Conservation (phyloP, 2,888 invertebrate genomes). For the Spisula solida region DNA sequence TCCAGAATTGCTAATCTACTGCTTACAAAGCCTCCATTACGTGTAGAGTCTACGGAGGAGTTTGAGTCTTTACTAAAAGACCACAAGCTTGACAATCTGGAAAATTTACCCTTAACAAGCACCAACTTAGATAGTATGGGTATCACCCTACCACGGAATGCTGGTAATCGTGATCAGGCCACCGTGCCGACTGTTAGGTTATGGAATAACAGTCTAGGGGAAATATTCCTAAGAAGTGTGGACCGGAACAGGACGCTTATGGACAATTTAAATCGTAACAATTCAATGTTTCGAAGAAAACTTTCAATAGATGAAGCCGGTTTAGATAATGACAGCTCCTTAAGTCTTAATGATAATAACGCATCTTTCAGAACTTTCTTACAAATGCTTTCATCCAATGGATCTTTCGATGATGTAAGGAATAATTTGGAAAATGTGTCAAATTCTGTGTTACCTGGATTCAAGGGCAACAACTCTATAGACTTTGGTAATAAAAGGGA, state of each 20-base stretch:
- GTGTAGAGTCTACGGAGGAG: constrained; percentile 3
- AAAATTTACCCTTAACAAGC: background rate
- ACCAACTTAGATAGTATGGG: background rate
- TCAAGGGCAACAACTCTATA: background rate
- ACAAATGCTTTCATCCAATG: background rate
- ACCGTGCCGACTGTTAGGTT: background rate
- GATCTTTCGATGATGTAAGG: background rate
- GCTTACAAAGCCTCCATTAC: background rate
- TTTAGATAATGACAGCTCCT: background rate
- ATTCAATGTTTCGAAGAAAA: background rate
- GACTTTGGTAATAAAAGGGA: background rate
- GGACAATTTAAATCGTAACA: background rate
- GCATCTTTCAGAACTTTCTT: background rate
- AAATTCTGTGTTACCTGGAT: background rate
- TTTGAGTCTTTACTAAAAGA: background rate
- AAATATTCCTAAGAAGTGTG: constrained; percentile 14
- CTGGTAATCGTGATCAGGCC: background rate
- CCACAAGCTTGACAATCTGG: background rate
- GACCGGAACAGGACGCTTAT: background rate
- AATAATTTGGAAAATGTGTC: background rate
- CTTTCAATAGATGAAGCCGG: background rate
- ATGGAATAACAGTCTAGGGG: background rate
- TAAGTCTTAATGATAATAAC: background rate
- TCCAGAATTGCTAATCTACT: background rate
- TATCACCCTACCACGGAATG: background rate